phyloP scores from a whole-genome alignment of 2,113 vertebrate species.

The Casuarius casuarius region DNA sequence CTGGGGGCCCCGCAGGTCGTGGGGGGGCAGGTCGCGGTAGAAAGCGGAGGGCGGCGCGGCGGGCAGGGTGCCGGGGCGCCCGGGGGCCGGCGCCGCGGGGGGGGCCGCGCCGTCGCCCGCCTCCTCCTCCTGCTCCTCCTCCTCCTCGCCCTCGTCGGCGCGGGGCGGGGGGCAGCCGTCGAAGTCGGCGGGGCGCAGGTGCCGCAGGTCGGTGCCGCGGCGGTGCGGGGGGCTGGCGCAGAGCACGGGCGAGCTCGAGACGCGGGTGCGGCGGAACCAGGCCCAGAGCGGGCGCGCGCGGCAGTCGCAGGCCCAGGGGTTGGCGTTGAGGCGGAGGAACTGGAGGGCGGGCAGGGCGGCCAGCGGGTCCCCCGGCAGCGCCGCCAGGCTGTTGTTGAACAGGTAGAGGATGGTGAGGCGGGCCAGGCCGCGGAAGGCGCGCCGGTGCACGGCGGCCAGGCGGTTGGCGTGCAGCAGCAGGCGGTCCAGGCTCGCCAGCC shows the following conservation, averaged over 20 bases:
- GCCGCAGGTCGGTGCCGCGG: conserved; percentile 88
- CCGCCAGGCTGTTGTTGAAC: conserved; percentile 93
- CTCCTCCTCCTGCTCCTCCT: conserved; percentile 69
- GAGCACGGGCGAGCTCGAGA: conserved; percentile 90
- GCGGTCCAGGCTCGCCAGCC: conserved; percentile 91
- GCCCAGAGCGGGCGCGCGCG: conserved; percentile 91
- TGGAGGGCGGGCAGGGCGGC: conserved; percentile 87
- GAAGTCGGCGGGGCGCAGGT: conserved; percentile 87
- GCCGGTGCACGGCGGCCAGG: conserved; percentile 86
- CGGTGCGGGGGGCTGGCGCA: conserved; percentile 85
- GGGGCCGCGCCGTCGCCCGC: conserved; percentile 82
- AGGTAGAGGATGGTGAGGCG: conserved; percentile 96
- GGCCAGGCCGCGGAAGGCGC: conserved; percentile 88
- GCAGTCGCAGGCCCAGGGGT: conserved; percentile 97
- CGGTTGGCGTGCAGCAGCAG: conserved; percentile 94
- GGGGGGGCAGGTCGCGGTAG: conserved; percentile 61
- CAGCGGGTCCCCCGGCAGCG: conserved; percentile 89
- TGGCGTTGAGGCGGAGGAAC: conserved; percentile 94
- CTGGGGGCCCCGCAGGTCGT: conserved; percentile 56
- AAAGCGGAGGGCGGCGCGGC: conserved; percentile 36
- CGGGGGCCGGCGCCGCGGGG: conserved; percentile 49
- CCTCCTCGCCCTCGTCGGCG: conserved; percentile 82
- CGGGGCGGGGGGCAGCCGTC: conserved; percentile 79
- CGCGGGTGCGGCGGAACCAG: conserved; percentile 89
- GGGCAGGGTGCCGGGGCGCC: conserved; percentile 44